These are phyloP conservation scores for Rhyacichthys aspro DNA, from an alignment of 2,797 vertebrate species.

Conservation along the genomic window DNA sequence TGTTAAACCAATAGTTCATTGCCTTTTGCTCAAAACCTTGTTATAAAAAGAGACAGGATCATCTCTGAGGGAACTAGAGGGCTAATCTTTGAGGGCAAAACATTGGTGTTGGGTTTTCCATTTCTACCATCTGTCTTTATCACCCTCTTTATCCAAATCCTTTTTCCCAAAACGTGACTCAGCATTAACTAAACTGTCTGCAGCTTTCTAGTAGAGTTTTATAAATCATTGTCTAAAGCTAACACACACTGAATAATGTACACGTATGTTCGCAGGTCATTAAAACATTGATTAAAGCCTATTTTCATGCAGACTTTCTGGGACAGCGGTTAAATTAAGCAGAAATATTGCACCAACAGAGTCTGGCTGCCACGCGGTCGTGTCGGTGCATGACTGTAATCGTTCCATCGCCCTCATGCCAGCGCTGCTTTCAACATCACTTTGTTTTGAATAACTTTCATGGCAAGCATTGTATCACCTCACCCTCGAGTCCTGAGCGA, in stretches of 20 bases:
- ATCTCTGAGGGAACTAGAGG: conserved; percentile 1
- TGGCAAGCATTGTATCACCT: conserved; percentile 27
- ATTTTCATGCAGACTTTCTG: conserved; percentile 6
- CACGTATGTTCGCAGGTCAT: too few species aligned
- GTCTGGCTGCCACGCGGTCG: conserved; percentile 11
- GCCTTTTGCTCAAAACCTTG: too few species aligned
- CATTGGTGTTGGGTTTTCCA: conserved; percentile 17
- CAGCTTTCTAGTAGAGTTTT: conserved; percentile 12
- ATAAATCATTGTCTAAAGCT: background rate
- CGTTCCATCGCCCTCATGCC: conserved; percentile 30
- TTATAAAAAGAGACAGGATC: conserved; percentile 6
- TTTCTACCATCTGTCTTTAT: conserved; percentile 43
- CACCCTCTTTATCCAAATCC: conserved; percentile 15
- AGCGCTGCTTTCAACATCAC: conserved; percentile 18
- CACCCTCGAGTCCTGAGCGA: conserved; percentile 6
- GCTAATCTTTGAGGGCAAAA: conserved; percentile 39
- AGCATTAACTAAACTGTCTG: conserved; percentile 28
- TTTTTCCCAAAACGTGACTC: conserved; percentile 15
- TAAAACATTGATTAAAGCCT: background rate
- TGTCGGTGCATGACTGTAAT: conserved; percentile 45
- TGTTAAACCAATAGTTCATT: too few species aligned
- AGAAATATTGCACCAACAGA: background rate
- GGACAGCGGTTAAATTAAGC: conserved; percentile 1
- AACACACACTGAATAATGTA: too few species aligned
- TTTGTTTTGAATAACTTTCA: conserved; percentile 47